Conservation (phyloP, 2,797 vertebrate species). For the Atherinosoma microstoma region DNA sequence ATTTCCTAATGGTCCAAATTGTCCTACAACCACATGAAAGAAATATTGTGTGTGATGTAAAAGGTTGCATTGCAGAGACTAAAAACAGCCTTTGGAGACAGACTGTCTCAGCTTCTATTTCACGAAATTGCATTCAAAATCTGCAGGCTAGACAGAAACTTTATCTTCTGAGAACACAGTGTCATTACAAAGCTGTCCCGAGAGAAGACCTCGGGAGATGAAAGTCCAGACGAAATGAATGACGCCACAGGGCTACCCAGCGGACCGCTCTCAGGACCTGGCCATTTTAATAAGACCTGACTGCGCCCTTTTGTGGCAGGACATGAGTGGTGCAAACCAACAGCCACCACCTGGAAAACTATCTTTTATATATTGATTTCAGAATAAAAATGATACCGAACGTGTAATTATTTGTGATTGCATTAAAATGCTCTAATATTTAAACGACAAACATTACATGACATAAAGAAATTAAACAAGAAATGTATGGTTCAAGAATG, state of each 20-base stretch:
- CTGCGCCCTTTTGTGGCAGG: constrained; percentile 35
- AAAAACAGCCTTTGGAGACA: constrained; percentile 2
- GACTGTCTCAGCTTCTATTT: constrained; percentile 19
- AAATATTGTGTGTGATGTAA: constrained; percentile 6
- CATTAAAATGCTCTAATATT: rapidly evolving
- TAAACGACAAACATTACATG: background rate
- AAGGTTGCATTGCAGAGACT: constrained; percentile 7
- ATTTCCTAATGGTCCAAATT: background rate
- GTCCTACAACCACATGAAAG: background rate
- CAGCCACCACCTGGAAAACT: background rate
- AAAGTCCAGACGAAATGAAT: constrained; percentile 47
- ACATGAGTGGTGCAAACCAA: background rate
- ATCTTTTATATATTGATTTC: background rate
- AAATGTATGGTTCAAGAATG: background rate
- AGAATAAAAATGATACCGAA: background rate
- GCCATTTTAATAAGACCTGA: constrained; percentile 1
- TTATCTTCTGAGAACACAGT: constrained; percentile 36
- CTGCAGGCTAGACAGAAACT: constrained; percentile 45
- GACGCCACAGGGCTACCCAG: constrained; percentile 1
- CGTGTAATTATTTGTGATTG: background rate
- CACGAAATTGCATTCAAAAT: constrained; percentile 29
- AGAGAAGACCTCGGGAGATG: constrained; percentile 52
- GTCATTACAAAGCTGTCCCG: constrained; percentile 36
- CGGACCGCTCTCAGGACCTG: constrained; percentile 1
- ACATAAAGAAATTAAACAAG: background rate